Conservation (phyloP, 2,797 vertebrate genomes). For the Harpagifer antarcticus region DNA sequence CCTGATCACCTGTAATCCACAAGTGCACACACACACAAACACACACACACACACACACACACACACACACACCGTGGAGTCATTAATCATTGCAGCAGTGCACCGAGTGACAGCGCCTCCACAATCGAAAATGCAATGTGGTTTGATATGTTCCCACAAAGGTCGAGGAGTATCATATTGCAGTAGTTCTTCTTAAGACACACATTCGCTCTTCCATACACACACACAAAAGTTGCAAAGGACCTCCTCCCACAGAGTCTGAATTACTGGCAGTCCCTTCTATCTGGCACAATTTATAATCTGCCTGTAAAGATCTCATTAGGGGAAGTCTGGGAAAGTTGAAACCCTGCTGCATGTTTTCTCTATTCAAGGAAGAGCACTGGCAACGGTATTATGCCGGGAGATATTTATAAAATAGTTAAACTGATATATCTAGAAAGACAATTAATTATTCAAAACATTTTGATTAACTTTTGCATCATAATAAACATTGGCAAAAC, state of each 20-base stretch:
- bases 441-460: conserved; percentile 48
- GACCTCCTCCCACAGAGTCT: conserved; percentile 8
- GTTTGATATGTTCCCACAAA: conserved; percentile 24
- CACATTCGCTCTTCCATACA: background rate
- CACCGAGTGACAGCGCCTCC: conserved; percentile 17
- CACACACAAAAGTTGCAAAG: background rate
- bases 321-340: conserved; percentile 26
- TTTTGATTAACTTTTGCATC: conserved; percentile 37
- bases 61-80: background rate
- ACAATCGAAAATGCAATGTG: conserved; percentile 10
- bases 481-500: conserved; percentile 25
- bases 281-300: conserved; percentile 45
- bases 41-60: too few relatives aligned
- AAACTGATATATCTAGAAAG: conserved; percentile 31
- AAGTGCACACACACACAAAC: too few relatives aligned
- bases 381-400: conserved; percentile 37
- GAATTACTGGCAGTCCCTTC: conserved; percentile 37
- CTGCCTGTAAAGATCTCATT: conserved; percentile 45
- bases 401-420: conserved; percentile 51
- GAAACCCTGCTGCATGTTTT: conserved; percentile 42
- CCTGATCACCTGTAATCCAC: conserved; percentile 20
- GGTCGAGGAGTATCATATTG: conserved; percentile 19
- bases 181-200: conserved; percentile 8
- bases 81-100: conserved; percentile 41
- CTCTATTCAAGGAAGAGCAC: conserved; percentile 26